Evolutionary conservation across 2,888 invertebrate genomes (phyloP), one percentile per base, ranked within the genome.

Genomic region (Mimas tiliae): DNA sequence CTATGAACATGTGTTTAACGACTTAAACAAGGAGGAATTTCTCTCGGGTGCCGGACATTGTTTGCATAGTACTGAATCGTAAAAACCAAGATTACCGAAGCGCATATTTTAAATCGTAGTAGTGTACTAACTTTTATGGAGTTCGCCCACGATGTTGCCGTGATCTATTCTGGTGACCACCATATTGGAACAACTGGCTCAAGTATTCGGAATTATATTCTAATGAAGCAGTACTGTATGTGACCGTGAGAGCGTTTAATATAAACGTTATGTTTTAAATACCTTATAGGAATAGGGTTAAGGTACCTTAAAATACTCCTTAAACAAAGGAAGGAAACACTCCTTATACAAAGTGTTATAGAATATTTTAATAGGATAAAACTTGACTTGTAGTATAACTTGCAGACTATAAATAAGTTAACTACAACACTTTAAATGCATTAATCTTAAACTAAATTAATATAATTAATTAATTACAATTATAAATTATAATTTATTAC

Each of bases 141-240:
- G 69, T 68, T 69, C 73, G 70, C 70, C 74, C 58, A 58, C 58
- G 12, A 16, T 19, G 38, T 19, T 42, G 42, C 38, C 58, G 58
- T 58, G 58, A 58, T 58, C 58, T 58, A 58, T 58, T 58, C 58
- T 58, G 42, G 38, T 38, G 0, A 21, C 12, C 42, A 19, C 58
- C 58, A 58, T 58, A 58, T 58, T 42, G 58, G 58, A 12, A 58
- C 34, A 55, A 55, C 34, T 38, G 38, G 38, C 55, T 38, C 38
- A 42, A 58, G 58, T 42, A 42, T 42, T 58, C 19, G 42, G 58
- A 42, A 58, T 58, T 58, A 58, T 58, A 58, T 58, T 58, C 58
- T 58, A 58, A 58, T 58, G 58, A 58, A 58, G 58, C 42, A 21
- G 38, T 42, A 38, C 42, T 42, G 34, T n/a, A 34, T 11, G 16